A percentile compares a stretch with the other conserved stretches of the same genome.
phyloP scores from a whole-genome alignment of 2,113 vertebrate genomes.

The Hyperoodon ampullatus region DNA sequence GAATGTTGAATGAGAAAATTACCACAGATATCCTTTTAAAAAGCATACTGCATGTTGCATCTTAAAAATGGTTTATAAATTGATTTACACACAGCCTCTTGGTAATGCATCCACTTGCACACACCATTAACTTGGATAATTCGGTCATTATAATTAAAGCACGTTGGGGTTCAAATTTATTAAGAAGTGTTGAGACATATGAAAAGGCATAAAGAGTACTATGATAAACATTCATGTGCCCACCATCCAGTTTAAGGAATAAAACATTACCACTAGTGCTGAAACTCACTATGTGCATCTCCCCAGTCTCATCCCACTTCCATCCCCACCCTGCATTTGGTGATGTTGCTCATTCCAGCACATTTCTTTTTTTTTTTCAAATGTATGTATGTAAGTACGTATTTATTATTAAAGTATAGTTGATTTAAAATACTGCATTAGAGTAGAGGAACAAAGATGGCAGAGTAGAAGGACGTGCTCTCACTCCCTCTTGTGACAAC shows the following conservation, averaged over 20 bases:
- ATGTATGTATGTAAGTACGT: not conserved
- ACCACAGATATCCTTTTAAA: not conserved
- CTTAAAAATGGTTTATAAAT: slow-evolving; percentile 49
- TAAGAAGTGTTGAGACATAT: slow-evolving; percentile 30
- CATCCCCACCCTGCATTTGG: not conserved
- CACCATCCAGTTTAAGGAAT: not conserved
- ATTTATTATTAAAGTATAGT: not conserved
- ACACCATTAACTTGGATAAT: slow-evolving; percentile 54
- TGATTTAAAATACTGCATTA: not conserved
- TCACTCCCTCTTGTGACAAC: too few relatives aligned
- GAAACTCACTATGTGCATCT: not conserved
- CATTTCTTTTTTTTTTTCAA: not conserved
- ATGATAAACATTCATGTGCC: not conserved
- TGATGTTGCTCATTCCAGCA: not conserved
- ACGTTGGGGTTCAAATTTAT: slow-evolving; percentile 31
- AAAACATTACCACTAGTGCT: not conserved
- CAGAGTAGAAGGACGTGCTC: too few relatives aligned
- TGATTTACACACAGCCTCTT: slow-evolving; percentile 22
- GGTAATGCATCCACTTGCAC: slow-evolving; percentile 20
- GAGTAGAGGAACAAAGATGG: too few relatives aligned
- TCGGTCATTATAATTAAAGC: slow-evolving; percentile 57
- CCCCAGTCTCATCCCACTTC: not conserved
- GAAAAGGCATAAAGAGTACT: not conserved
- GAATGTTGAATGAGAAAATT: slow-evolving; percentile 46
- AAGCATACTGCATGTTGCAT: not conserved